Percentiles rank a stretch among this genome's conserved stretches.
phyloP scores from a whole-genome alignment of 2,797 vertebrate genomes.

The Gephyroberyx darwinii region DNA sequence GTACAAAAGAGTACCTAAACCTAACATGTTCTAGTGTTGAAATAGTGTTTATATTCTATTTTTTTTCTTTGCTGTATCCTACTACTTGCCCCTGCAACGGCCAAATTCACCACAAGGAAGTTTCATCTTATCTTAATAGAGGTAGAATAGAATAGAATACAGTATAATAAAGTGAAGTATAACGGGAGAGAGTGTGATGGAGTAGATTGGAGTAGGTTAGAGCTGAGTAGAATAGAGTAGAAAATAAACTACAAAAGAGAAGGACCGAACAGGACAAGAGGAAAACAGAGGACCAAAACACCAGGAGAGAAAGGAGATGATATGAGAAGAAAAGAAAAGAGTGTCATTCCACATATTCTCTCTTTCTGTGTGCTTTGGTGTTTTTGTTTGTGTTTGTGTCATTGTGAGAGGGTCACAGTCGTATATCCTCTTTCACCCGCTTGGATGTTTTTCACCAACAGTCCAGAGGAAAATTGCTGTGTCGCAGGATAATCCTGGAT shows the following conservation, averaged over 20 bases:
- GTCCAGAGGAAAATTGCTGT: conserved; percentile 48
- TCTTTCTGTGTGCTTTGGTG: background rate
- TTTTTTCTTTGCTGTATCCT: background rate
- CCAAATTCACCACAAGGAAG: background rate
- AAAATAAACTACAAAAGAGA: conserved; percentile 3
- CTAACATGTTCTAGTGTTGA: too few relatives aligned
- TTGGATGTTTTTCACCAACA: conserved; percentile 50
- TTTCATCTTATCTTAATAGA: background rate
- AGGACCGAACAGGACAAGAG: background rate
- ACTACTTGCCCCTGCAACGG: background rate
- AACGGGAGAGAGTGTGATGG: background rate
- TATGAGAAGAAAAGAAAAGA: conserved; percentile 6
- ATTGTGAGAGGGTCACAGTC: conserved; percentile 37
- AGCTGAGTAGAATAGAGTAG: background rate
- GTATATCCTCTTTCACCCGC: conserved; percentile 14
- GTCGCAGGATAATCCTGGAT: conserved; percentile 38
- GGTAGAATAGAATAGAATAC: background rate
- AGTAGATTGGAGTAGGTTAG: background rate
- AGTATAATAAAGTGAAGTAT: background rate
- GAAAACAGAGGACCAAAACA: conserved; percentile 25
- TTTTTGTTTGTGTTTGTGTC: conserved; percentile 5
- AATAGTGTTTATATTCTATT: too few relatives aligned
- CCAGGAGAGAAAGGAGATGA: background rate
- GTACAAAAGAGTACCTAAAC: background rate
- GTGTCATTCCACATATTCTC: conserved; percentile 25